phyloP scores from a whole-genome alignment of 2,797 vertebrate species.

The Dromococcyx pavoninus region DNA sequence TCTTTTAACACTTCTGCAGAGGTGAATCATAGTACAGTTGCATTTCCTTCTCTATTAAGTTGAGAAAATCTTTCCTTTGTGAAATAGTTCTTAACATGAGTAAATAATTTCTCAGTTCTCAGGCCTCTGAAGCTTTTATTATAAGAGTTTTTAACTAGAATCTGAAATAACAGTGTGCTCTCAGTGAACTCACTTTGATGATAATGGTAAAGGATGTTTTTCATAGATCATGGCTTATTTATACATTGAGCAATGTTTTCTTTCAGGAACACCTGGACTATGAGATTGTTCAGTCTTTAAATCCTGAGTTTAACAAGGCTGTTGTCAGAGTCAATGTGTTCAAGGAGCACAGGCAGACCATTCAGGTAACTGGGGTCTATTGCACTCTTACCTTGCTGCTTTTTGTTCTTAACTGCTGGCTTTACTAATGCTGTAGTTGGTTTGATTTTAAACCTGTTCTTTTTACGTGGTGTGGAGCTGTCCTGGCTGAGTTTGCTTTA shows the following conservation, averaged over 20 bases:
- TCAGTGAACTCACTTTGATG: neutral
- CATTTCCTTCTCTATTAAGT: neutral
- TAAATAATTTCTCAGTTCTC: neutral
- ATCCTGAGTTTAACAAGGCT: constrained; percentile 97
- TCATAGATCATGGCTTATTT: neutral
- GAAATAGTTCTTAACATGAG: neutral
- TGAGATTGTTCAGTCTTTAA: constrained; percentile 97
- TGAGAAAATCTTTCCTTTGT: neutral
- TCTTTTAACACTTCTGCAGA: neutral
- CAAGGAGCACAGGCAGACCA: constrained; percentile 96
- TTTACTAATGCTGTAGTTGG: neutral
- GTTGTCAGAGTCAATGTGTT: constrained; percentile 96
- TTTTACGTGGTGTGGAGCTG: neutral
- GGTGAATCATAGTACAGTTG: neutral
- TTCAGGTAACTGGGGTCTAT: constrained; percentile 83
- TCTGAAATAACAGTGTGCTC: neutral
- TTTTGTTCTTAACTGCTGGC: neutral
- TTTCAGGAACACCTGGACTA: constrained; percentile 95
- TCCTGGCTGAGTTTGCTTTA: neutral
- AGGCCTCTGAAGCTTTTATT: neutral
- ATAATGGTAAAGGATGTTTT: neutral
- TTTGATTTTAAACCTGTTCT: neutral
- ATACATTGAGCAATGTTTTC: neutral
- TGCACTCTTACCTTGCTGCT: neutral
- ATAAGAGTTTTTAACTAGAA: neutral